Conservation (phyloP, 1,140 invertebrate species). For the Philotrypesis tridentata region DNA sequence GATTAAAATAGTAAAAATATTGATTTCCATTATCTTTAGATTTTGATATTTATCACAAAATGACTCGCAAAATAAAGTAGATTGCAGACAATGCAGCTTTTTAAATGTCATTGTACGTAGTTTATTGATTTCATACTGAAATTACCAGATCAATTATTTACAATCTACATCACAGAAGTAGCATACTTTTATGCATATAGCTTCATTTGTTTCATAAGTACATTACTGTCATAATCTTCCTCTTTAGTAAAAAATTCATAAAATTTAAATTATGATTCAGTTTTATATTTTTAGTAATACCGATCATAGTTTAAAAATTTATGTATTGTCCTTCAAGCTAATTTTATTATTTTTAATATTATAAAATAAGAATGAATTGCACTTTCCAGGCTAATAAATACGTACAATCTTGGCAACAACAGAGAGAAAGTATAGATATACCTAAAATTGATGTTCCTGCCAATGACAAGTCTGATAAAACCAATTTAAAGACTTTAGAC, state of each 20-base stretch:
- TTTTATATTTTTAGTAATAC: neutral
- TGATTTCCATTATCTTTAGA: neutral
- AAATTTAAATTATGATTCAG: neutral
- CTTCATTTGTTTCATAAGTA: neutral
- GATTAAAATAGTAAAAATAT: too few relatives aligned
- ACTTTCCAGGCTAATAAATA: constrained; percentile 40
- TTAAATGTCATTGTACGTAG: neutral
- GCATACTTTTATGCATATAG: neutral
- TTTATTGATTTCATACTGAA: neutral
- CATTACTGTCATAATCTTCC: neutral
- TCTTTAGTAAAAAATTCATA: neutral
- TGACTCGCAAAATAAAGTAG: too few relatives aligned
- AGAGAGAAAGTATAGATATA: constrained; percentile 35
- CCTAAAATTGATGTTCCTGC: neutral
- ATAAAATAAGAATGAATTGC: neutral
- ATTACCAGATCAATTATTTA: neutral
- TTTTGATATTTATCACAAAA: too few relatives aligned
- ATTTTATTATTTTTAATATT: neutral
- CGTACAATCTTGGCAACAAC: constrained; percentile 25
- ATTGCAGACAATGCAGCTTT: neutral
- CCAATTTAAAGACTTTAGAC: constrained; percentile 56
- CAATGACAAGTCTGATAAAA: constrained; percentile 35
- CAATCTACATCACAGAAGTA: neutral
- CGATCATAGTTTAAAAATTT: neutral
- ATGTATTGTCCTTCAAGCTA: neutral